phyloP scores from a whole-genome alignment of 2,113 vertebrate species.

The Malaclemys terrapin region DNA sequence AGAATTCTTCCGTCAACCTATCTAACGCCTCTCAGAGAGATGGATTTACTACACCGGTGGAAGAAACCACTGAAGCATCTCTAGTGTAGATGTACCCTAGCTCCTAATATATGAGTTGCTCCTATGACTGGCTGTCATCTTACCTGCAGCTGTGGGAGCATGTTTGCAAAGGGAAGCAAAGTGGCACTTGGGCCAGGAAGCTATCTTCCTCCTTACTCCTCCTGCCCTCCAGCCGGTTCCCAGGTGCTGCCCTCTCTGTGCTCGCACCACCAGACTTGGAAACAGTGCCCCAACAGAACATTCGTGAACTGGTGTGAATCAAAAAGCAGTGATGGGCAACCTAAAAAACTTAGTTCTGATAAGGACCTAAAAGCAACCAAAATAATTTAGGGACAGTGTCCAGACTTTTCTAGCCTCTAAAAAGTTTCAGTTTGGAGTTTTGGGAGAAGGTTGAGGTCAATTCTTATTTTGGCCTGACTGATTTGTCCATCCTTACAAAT shows the following conservation, averaged over 20 bases:
- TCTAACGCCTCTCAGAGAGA: no score
- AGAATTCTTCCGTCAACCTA: no score
- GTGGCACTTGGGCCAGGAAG: not conserved
- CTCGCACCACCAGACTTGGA: not conserved
- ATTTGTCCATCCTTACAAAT: no score
- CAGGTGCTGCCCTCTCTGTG: not conserved
- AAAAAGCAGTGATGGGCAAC: not conserved
- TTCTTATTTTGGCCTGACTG: not conserved
- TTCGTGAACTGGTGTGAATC: not conserved
- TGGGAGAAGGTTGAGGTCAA: not conserved
- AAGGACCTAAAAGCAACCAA: not conserved
- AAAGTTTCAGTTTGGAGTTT: not conserved
- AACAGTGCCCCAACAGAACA: not conserved
- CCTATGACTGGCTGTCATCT: not conserved
- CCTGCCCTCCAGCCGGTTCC: not conserved
- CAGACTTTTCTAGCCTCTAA: not conserved
- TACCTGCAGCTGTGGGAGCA: not conserved
- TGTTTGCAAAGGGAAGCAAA: not conserved
- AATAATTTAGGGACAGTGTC: not conserved
- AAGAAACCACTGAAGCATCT: no score
- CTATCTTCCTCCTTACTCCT: not conserved
- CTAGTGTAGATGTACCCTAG: no score
- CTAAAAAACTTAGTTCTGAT: not conserved
- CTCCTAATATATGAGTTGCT: not conserved
- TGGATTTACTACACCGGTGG: no score